Percentiles rank a stretch among this genome's conserved stretches.
Evolutionary conservation across 2,797 vertebrate species (phyloP).

Genomic region (Macropus fuliginosus): DNA sequence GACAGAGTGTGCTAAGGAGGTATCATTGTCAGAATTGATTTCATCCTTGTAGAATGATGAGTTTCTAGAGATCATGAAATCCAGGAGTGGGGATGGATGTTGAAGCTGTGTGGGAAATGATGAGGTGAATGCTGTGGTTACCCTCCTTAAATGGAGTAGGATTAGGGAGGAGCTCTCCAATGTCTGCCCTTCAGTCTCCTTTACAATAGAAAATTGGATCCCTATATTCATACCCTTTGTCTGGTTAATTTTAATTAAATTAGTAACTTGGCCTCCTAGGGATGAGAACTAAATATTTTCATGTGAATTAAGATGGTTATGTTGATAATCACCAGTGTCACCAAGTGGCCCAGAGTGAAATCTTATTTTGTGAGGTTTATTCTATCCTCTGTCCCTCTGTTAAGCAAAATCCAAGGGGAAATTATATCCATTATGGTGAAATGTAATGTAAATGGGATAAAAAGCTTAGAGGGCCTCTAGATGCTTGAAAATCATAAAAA

Average conservation of each 20-base stretch:
- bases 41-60: background rate
- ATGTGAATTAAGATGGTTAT: background rate
- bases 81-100: background rate
- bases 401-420: constrained; percentile 38
- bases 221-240: background rate
- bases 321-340: background rate
- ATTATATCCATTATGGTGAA: constrained; percentile 19
- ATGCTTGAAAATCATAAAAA: background rate
- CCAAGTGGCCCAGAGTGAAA: background rate
- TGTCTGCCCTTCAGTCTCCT: background rate
- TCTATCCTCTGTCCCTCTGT: background rate
- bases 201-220: background rate
- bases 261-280: background rate
- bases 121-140: background rate
- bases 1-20: too few relatives aligned
- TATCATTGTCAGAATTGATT: background rate
- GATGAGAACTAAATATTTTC: background rate
- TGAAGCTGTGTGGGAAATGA: background rate
- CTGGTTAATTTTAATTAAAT: background rate
- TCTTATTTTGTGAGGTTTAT: background rate
- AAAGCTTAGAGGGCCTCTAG: background rate
- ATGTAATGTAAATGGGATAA: constrained; percentile 15
- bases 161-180: background rate
- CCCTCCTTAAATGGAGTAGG: background rate
- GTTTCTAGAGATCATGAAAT: background rate